Evolutionary conservation across 2,888 invertebrate genomes (phyloP).

Genomic region (Trissolcus brochymenae): DNA sequence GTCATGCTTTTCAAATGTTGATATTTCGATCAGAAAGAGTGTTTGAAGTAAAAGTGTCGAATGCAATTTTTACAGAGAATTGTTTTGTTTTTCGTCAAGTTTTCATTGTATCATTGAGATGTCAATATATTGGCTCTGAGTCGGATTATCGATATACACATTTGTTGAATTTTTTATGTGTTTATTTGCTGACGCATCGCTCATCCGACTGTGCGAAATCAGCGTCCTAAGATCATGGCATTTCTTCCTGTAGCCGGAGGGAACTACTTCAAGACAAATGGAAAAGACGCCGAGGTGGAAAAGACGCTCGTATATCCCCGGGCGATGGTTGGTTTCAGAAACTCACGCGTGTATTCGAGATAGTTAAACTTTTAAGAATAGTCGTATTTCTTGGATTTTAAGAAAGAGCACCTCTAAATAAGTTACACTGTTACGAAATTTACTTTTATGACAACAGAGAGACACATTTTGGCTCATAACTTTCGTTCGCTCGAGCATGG

Average conservation of each 20-base stretch:
- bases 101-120: too few relatives aligned
- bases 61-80: too few relatives aligned
- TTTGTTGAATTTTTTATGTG: too few relatives aligned
- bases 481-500: too few relatives aligned
- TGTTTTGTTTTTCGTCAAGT: too few relatives aligned
- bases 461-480: too few relatives aligned
- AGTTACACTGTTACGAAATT: constrained; percentile 7
- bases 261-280: constrained; percentile 40
- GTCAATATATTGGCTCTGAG: too few relatives aligned
- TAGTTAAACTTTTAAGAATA: constrained; percentile 9
- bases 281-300: constrained; percentile 35
- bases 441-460: too few relatives aligned
- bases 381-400: constrained; percentile 3
- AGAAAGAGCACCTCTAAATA: not conserved
- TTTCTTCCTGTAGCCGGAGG: constrained; percentile 26
- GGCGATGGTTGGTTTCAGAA: constrained; percentile 23
- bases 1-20: too few relatives aligned
- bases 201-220: constrained; percentile 23
- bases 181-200: constrained; percentile 5
- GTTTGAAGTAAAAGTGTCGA: too few relatives aligned
- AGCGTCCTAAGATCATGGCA: constrained; percentile 18
- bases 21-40: too few relatives aligned
- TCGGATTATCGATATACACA: too few relatives aligned
- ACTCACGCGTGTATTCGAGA: constrained; percentile 11
- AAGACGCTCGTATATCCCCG: constrained; percentile 42